Evolutionary conservation across 2,113 vertebrate genomes (phyloP).

Genomic region (Bubalus kerabau): DNA sequence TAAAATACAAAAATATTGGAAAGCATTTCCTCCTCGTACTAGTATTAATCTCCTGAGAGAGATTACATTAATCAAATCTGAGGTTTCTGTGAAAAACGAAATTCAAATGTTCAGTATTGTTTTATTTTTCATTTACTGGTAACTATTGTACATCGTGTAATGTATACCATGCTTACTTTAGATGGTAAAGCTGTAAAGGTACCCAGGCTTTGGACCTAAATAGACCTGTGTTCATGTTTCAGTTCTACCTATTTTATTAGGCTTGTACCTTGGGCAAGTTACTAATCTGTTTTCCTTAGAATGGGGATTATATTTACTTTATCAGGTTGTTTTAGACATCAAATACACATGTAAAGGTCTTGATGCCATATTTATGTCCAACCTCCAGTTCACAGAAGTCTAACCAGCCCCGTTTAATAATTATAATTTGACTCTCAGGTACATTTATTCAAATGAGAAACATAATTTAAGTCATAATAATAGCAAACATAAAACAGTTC

Average conservation of each 20-base stretch:
- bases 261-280: slow-evolving; percentile 70
- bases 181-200: neutral
- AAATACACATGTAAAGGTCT: neutral
- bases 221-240: neutral
- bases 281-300: slow-evolving; percentile 60
- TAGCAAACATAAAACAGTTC: neutral
- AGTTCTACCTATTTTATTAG: neutral
- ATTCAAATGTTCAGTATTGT: neutral
- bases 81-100: slow-evolving; percentile 20
- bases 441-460: neutral
- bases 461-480: slow-evolving; percentile 9
- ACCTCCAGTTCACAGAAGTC: neutral
- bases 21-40: neutral
- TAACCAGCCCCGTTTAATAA: neutral
- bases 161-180: neutral
- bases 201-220: neutral
- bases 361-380: neutral
- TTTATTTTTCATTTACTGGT: neutral
- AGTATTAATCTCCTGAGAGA: neutral
- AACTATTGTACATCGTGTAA: neutral
- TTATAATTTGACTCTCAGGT: neutral
- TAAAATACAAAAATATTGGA: neutral
- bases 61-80: slow-evolving; percentile 13
- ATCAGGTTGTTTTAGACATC: neutral
- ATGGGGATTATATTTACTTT: neutral